Evolutionary conservation across 2,888 invertebrate species (phyloP).

Genomic region (Metellina segmentata): DNA sequence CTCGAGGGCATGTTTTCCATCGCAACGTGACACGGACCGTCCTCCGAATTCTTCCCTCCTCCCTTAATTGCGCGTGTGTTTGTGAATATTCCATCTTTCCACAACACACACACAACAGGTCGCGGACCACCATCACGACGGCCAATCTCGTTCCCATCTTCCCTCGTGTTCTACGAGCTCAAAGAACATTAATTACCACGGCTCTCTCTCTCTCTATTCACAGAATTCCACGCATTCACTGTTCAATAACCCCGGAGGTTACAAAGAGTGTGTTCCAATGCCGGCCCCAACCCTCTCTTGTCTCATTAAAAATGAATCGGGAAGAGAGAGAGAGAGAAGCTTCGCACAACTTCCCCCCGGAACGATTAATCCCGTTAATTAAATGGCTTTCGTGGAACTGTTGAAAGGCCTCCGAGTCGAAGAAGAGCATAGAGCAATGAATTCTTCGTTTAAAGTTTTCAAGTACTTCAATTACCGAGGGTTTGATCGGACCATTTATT

Average conservation of each 20-base stretch:
- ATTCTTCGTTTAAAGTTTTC: not conserved
- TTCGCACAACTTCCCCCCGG: not conserved
- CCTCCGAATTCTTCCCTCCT: conserved; percentile 3
- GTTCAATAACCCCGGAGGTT: conserved; percentile 31
- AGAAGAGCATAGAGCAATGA: not conserved
- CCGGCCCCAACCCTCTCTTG: not conserved
- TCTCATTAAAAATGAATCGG: conserved; percentile 16
- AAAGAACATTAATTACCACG: conserved; percentile 31
- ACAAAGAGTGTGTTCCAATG: not conserved
- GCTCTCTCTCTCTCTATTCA: not conserved
- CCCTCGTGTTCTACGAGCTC: not conserved
- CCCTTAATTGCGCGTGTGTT: not conserved
- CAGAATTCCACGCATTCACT: conserved; percentile 25
- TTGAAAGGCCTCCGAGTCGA: conserved; percentile 27
- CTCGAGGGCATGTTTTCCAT: not conserved
- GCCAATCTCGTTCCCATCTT: not conserved
- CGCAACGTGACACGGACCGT: conserved; percentile 19
- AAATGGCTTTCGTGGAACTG: conserved; percentile 26
- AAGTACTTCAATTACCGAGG: conserved; percentile 14
- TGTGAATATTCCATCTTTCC: conserved; percentile 17
- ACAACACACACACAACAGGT: not conserved
- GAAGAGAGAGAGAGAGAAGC: not conserved
- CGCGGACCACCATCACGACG: conserved; percentile 14
- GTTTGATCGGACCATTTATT: conserved; percentile 28
- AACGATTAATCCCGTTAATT: conserved; percentile 57